Conservation (phyloP, 2,797 vertebrate species). For the Phalloptychus januarius region DNA sequence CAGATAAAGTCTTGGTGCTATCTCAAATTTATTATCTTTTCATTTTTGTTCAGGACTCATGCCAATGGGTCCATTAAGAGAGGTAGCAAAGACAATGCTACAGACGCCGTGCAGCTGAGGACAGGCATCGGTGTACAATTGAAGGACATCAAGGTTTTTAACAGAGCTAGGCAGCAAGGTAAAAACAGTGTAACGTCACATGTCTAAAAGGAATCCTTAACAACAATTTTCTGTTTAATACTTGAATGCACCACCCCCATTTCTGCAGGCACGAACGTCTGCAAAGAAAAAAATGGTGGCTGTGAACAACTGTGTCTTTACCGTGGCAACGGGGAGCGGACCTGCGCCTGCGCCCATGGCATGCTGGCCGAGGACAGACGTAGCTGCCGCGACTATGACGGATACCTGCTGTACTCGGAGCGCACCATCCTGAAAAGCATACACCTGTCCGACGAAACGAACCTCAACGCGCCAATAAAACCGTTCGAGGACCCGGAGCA, state of each 20-base stretch:
- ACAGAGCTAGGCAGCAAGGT: constrained; percentile 94
- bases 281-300: constrained; percentile 89
- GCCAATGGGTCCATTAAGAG: constrained; percentile 98
- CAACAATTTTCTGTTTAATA: constrained; percentile 3
- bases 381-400: constrained; percentile 92
- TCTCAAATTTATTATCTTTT: constrained; percentile 16
- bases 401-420: constrained; percentile 96
- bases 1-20: background rate
- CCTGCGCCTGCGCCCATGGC: constrained; percentile 94
- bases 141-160: constrained; percentile 99
- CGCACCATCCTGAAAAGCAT: constrained; percentile 97
- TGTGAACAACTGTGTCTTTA: constrained; percentile 95
- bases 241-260: background rate
- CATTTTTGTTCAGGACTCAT: constrained; percentile 84
- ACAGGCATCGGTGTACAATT: constrained; percentile 96
- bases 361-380: constrained; percentile 91
- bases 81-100: constrained; percentile 94
- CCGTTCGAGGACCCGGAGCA: constrained; percentile 95
- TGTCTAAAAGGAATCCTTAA: background rate
- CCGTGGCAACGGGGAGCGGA: constrained; percentile 82
- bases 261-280: constrained; percentile 90
- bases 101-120: constrained; percentile 90
- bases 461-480: constrained; percentile 94
- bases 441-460: constrained; percentile 96
- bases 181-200: constrained; percentile 1